phyloP scores from a whole-genome alignment of 2,797 vertebrate genomes.

The Potorous gilbertii region DNA sequence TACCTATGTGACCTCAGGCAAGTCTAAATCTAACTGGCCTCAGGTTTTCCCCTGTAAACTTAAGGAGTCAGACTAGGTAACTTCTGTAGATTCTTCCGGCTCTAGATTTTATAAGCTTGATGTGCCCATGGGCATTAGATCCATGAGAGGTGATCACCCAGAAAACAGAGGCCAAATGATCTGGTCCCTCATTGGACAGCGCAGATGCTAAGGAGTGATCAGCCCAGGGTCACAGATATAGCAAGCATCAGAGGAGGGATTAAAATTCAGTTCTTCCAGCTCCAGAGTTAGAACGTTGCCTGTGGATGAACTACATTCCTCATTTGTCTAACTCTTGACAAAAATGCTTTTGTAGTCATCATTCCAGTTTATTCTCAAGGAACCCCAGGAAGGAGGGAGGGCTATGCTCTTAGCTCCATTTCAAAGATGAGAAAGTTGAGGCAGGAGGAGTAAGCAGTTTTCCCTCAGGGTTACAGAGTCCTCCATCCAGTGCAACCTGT shows the following conservation, averaged over 20 bases:
- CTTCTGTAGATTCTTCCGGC: background rate
- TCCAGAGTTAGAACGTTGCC: background rate
- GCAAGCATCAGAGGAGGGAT: background rate
- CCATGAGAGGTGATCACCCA: background rate
- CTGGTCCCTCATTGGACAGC: background rate
- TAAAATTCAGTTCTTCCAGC: background rate
- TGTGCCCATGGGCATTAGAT: background rate
- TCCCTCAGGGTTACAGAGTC: background rate
- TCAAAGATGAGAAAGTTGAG: slow-evolving; percentile 39
- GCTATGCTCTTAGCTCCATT: background rate
- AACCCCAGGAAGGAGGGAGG: background rate
- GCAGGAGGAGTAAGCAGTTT: background rate
- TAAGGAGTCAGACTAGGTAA: background rate
- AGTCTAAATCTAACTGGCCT: background rate
- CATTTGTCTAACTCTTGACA: background rate
- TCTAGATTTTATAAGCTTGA: background rate
- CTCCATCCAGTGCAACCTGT: background rate
- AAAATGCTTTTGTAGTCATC: background rate
- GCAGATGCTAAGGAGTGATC: background rate
- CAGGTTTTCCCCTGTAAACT: background rate
- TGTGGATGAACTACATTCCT: fast-evolving
- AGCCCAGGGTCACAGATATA: background rate
- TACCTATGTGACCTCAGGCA: background rate
- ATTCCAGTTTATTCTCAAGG: background rate
- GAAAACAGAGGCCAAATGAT: background rate